Percentiles rank a stretch among this genome's conserved stretches.
Conservation (phyloP, 2,113 vertebrate species). For the Cygnus atratus region DNA sequence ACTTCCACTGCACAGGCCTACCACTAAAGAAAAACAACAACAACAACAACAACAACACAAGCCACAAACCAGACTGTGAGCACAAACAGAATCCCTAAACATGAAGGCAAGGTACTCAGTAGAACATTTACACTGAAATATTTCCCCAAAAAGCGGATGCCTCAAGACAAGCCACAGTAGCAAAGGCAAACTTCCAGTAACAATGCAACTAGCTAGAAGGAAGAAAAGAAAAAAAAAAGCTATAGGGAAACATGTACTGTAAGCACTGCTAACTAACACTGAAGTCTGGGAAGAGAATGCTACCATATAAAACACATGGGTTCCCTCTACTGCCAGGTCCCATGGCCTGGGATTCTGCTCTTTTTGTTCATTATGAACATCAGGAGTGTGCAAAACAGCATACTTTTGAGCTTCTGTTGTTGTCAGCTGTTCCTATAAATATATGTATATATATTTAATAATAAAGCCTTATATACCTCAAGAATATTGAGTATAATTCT, state of each 20-base stretch:
- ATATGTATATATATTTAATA: no score
- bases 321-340: not conserved
- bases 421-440: not conserved
- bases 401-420: not conserved
- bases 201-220: not conserved
- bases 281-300: not conserved
- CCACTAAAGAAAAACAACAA: not conserved
- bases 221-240: not conserved
- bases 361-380: not conserved
- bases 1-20: not conserved
- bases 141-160: not conserved
- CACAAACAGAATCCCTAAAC: not conserved
- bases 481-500: not conserved
- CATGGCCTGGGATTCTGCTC: not conserved
- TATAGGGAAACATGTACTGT: accelerated
- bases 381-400: not conserved
- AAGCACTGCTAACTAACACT: not conserved
- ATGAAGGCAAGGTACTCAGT: not conserved
- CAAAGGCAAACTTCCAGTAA: not conserved
- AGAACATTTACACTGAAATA: not conserved
- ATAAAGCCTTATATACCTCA: not conserved
- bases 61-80: not conserved
- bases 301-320: not conserved
- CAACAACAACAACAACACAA: not conserved
- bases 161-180: not conserved